Evolutionary conservation across 2,797 vertebrate species (phyloP), one percentile per base, ranked within the genome.

Genomic region (Channallabes apus): DNA sequence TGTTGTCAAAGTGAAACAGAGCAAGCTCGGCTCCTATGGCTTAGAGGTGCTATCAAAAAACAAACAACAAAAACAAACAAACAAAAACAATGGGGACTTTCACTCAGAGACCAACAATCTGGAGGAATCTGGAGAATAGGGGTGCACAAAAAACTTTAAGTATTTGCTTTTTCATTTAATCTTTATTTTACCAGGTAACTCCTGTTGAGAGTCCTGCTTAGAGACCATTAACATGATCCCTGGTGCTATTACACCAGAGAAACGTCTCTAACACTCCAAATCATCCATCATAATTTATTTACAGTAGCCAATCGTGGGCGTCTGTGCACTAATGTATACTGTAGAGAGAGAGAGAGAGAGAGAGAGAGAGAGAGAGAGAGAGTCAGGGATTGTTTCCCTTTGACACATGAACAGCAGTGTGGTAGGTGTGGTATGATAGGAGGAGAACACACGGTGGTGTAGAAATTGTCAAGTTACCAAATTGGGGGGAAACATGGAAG

Each of bases 1-100:
- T 54, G 72, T 77, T 67, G 27, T 67, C 22, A 62, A 27, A 85
- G 71, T 80, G 65, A 72, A 88, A 85, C 80, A 72, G 65, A 88
- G 86, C 86, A 88, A 86, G 54, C 62, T 78, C 32, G 85, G 54
- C 69, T 78, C 41, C 56, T 68, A 41, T 41, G n/a, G 56, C 62
- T 77, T 54, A 46, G 65, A 71, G 78, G 58, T 75, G 32, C 22
- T 17, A 69, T 1, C 4, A n/a, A 24, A 41, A 83, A 76, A 41
- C 38, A 41, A 41, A 41, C 38, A 41, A 41, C 38, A 41, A 41
- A 41, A 41, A 7, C 6, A 41, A 41, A 41, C 38, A 41, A 59
- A 67, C 76, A 85, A 78, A 67, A 79, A 84, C 64, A 29, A 77
- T 62, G 69, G 18, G 67, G 76, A 71, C 69, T 32, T 38, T 9